phyloP scores from a whole-genome alignment of 1,140 invertebrate species.

The Procambarus virginalis region DNA sequence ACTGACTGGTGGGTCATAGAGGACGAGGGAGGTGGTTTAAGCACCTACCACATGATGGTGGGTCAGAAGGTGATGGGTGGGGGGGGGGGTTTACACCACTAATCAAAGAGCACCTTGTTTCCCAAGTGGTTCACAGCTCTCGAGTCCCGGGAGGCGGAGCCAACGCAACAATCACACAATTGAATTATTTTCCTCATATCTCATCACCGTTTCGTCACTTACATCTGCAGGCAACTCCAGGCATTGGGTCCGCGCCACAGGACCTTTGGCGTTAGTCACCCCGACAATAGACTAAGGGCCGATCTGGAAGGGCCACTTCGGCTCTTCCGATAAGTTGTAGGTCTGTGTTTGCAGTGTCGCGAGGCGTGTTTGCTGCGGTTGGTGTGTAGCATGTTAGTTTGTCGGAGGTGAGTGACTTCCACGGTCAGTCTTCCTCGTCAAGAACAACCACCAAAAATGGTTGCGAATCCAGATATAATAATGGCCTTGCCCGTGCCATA shows the following conservation, averaged over 20 bases:
- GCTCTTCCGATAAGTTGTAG: not conserved
- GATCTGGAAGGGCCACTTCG: not conserved
- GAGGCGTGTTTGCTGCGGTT: not conserved
- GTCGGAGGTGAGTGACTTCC: slow-evolving; percentile 30
- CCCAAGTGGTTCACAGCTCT: not conserved
- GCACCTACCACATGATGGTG: too few relatives aligned
- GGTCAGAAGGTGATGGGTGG: too few relatives aligned
- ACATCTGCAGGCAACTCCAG: not conserved
- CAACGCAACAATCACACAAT: slow-evolving; percentile 29
- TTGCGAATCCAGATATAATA: not conserved
- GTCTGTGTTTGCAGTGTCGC: not conserved
- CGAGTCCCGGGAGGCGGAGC: not conserved
- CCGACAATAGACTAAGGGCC: not conserved
- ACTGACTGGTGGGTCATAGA: too few relatives aligned
- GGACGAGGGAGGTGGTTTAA: too few relatives aligned
- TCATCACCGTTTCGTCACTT: slow-evolving; percentile 27
- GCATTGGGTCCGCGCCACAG: not conserved
- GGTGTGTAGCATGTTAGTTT: slow-evolving; percentile 20
- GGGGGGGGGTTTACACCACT: not conserved
- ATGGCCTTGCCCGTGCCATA: not conserved
- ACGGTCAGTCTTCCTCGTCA: slow-evolving; percentile 9
- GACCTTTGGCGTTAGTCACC: not conserved
- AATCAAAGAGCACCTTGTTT: not conserved
- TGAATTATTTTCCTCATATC: slow-evolving; percentile 33
- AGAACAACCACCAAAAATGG: not conserved